Base-by-base conservation (phyloP, 2,888 invertebrate genomes). In the Aproaerema taeniolella region DNA sequence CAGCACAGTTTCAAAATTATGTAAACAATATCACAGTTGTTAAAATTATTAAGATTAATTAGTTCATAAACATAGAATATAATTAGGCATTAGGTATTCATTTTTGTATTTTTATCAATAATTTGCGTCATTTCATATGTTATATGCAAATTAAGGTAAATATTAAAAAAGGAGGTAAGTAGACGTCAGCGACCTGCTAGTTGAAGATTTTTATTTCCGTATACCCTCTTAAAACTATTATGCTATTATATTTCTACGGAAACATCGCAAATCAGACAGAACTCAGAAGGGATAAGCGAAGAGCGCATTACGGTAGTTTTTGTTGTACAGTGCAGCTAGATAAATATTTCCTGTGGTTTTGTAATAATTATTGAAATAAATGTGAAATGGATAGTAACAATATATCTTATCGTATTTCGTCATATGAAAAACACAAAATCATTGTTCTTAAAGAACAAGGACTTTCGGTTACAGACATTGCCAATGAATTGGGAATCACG, bases 381-480 rank as follows among this genome's bases (percentile, higher is more conserved):
- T 20, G 20, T 20, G 7, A 20, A 20, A 20, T 20, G 20, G 7
- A 20, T 20, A 20, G 7, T 7, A 20, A 20, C 7, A 20, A 20
- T 20, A 7, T 20, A 7, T 7, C 20, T 4, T 20, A 20, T 20
- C 20, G 20, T 20, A 20, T 20, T 20, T 20, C 20, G 4, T 6
- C 20, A 20, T 20, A 20, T 20, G 20, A 20, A 4, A 20, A 20
- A 20, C 20, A 20, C 20, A 20, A 20, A 20, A 20, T 20, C 20
- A 20, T 20, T 6, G 5, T 20, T 20, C 20, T 20, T 20, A 20
- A 28, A 38, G 16, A 26, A 39, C 31, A 39, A 28, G 33, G 20
- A 39, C 31, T 33, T 39, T 28, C 31, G 13, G 14, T 38, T 31
- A 15, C 31, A 38, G 14, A 30, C 12, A 30, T 30, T 30, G 30